Evolutionary conservation across 2,113 vertebrate genomes (phyloP).

Genomic region (Alligator mississippiensis): DNA sequence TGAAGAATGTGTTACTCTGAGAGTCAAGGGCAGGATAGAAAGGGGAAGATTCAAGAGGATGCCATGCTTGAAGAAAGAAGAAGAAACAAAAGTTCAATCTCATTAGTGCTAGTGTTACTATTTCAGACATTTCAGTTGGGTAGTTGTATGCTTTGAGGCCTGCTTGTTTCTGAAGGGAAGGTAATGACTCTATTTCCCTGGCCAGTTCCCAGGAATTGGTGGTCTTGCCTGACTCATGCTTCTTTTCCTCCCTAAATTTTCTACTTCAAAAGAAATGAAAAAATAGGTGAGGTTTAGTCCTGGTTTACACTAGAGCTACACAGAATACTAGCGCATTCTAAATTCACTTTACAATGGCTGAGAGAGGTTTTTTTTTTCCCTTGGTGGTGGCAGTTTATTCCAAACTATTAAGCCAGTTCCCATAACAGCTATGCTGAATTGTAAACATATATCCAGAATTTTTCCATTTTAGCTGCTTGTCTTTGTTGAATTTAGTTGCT

Average conservation of each 20-base stretch:
- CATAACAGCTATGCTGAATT: background rate
- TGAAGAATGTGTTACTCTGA: too few relatives aligned
- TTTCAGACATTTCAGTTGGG: background rate
- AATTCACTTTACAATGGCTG: background rate
- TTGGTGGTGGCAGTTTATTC: background rate
- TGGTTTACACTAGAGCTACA: background rate
- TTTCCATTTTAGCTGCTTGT: background rate
- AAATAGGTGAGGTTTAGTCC: background rate
- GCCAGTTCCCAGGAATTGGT: accelerated
- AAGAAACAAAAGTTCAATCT: background rate
- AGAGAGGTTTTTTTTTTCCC: background rate
- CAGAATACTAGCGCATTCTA: background rate
- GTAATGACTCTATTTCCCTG: background rate
- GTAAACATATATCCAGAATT: background rate
- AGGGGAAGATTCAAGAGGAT: too few relatives aligned
- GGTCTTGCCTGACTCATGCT: too few relatives aligned
- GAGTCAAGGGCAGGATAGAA: too few relatives aligned
- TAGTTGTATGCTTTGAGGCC: background rate
- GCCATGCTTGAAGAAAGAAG: too few relatives aligned
- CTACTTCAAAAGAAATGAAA: background rate
- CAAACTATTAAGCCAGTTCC: background rate
- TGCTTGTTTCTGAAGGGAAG: background rate
- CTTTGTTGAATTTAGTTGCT: background rate
- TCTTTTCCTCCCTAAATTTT: background rate
- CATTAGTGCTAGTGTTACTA: background rate